Base-by-base conservation (phyloP, 2,888 invertebrate species). In the Hymenopus coronatus region DNA sequence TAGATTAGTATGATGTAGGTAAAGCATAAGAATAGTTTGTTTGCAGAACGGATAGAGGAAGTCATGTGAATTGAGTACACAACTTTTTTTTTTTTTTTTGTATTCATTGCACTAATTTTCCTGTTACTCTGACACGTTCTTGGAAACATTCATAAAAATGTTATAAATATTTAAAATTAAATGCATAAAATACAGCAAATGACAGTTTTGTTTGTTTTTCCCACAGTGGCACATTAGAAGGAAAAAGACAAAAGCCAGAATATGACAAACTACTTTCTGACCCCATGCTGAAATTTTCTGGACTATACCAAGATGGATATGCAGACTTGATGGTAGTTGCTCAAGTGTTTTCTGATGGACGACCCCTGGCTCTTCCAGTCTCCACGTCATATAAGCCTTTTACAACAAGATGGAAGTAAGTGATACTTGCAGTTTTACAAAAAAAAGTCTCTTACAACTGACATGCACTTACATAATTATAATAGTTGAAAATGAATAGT, bases 381-480 rank as follows among this genome's bases (percentile, higher is more conserved):
- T 96, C 96, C 82, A 98, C 98, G 2, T 96, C 98, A 0, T 98
- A 98, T 92, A 99, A 99, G 93, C 95, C 98, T 2, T 99, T 99
- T 92, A 96, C 96, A 30, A 97, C 97, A 88, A 94, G 99, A 91
- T 99, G 98, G 98, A 98, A 97, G 98, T 98, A 94, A 94, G 90
- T 89, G 20, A 40, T 12, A 12, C 2, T 40, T 40, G 40, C 12
- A 40, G 40, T 12, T 40, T 33, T 33, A 33, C 8, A 33, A 33
- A 33, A 8, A 7, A 33, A 33, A n/a, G n/a, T n/a, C n/a, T n/a
- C n/a, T n/a, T n/a, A n/a, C n/a, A n/a, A n/a, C n/a, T n/a, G n/a
- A n/a, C n/a, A n/a, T n/a, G n/a, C n/a, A n/a, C n/a, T n/a, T n/a
- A n/a, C n/a, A n/a, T n/a, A n/a, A n/a, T n/a, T n/a, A n/a, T n/a